phyloP scores from a whole-genome alignment of 2,888 invertebrate genomes.

The Monoplex corrugatus region DNA sequence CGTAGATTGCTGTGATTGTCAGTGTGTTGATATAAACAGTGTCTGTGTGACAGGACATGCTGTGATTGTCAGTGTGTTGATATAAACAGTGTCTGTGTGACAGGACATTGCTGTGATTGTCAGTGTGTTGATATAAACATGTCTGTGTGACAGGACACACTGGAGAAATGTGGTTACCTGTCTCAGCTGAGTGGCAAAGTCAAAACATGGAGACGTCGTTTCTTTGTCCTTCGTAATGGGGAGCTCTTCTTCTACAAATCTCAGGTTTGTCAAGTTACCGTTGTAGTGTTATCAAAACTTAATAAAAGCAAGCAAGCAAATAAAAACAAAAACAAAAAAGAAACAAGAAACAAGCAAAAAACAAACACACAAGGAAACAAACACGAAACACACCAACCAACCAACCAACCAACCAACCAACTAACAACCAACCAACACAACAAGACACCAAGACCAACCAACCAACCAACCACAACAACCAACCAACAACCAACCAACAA shows the following conservation, averaged over 20 bases:
- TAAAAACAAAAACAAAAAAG: too few species aligned
- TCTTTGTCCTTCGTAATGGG: slow-evolving; percentile 97
- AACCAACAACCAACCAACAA: too few species aligned
- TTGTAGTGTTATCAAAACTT: too few species aligned
- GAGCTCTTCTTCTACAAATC: slow-evolving; percentile 96
- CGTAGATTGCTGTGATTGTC: not conserved
- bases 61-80: not conserved
- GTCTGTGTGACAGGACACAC: slow-evolving; percentile 63
- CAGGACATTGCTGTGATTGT: not conserved
- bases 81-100: not conserved
- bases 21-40: not conserved
- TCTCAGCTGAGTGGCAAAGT: slow-evolving; percentile 96
- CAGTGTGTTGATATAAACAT: not conserved
- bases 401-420: too few species aligned
- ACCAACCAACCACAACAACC: too few species aligned
- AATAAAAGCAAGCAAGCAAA: too few species aligned
- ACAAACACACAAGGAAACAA: too few species aligned
- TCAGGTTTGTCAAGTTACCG: slow-evolving; percentile 84
- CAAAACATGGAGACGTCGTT: slow-evolving; percentile 97
- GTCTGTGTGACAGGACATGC: slow-evolving; percentile 25
- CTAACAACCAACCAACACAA: too few species aligned
- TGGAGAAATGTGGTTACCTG: slow-evolving; percentile 94
- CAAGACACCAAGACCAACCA: too few species aligned
- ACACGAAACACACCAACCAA: too few species aligned
- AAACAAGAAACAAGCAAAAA: too few species aligned